Base-by-base conservation (phyloP, 2,797 vertebrate species). In the Chaenodraco wilsoni region DNA sequence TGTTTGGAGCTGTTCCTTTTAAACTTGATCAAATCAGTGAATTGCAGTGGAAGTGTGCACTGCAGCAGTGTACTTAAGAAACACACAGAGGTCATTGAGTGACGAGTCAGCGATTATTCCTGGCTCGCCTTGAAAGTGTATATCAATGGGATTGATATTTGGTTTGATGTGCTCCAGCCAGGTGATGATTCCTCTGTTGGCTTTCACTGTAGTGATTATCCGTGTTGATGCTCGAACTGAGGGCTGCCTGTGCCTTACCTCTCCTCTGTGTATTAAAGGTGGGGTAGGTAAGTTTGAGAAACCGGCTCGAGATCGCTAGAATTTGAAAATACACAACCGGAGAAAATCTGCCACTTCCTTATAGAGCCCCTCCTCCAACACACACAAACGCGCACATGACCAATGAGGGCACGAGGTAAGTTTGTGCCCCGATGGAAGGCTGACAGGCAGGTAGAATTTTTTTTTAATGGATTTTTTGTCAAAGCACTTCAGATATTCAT, bases 71-170 rank as follows among this genome's bases (percentile, higher is more conserved):
- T 69, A 57, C 57, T 43, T 69, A n/a, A 50, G 62, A 27, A 67
- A 67, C 64, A 48, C 46, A 14, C 57, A n/a, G 69, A 86, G 83
- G 73, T 86, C 76, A 57, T 1, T 0, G 19, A 52, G 31, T 56
- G 58, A 67, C 41, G 23, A 51, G 79, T 85, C 79, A 79, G 86
- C 81, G 17, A 31, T 84, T 83, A 57, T 78, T 82, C 60, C 60
- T 3, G 84, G 69, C 86, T 51, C 0, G 31, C 74, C 69, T 62
- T 57, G 40, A 51, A 75, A n/a, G 45, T 76, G 75, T 55, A 1
- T 66, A 46, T 88, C 82, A 64, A 72, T 78, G 54, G 33, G 70
- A 83, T 82, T 73, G 76, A 88, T 87, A 76, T 83, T 82, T 79
- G 74, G 69, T 81, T 63, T 63, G 12, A 52, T 40, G 51, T 72